Evolutionary conservation across 2,113 vertebrate species (phyloP).

Genomic region (Hippocampus comes): DNA sequence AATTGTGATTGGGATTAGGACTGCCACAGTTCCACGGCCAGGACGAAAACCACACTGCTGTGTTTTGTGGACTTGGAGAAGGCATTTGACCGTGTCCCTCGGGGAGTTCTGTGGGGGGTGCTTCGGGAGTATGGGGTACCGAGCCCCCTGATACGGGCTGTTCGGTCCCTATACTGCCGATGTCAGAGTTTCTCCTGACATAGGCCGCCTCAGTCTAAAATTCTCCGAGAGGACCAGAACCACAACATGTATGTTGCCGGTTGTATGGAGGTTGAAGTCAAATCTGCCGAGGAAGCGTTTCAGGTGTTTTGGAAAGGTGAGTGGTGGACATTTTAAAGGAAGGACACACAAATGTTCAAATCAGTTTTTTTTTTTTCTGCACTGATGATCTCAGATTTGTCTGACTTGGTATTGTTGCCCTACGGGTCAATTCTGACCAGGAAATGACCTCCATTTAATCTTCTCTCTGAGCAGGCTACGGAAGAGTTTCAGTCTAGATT

Average conservation of each 20-base stretch:
- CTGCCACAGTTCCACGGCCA: no score
- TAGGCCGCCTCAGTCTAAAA: constrained; percentile 91
- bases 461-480: constrained; percentile 74
- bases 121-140: no score
- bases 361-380: constrained; percentile 12
- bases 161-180: no score
- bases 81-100: no score
- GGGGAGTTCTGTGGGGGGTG: no score
- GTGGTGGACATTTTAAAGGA: constrained; percentile 10
- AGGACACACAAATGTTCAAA: neutral
- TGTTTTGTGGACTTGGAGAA: no score
- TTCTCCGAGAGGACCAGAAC: constrained; percentile 90
- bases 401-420: constrained; percentile 72
- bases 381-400: constrained; percentile 68
- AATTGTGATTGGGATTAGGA: neutral
- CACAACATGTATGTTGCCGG: constrained; percentile 97
- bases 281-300: constrained; percentile 92
- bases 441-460: constrained; percentile 68
- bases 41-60: no score
- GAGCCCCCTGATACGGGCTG: no score
- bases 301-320: constrained; percentile 95
- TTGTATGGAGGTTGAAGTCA: constrained; percentile 92
- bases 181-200: constrained; percentile 52
- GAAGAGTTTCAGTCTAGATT: neutral
- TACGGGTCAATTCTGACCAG: constrained; percentile 64